Conservation (phyloP, 2,888 invertebrate species). For the Machimus rusticus region DNA sequence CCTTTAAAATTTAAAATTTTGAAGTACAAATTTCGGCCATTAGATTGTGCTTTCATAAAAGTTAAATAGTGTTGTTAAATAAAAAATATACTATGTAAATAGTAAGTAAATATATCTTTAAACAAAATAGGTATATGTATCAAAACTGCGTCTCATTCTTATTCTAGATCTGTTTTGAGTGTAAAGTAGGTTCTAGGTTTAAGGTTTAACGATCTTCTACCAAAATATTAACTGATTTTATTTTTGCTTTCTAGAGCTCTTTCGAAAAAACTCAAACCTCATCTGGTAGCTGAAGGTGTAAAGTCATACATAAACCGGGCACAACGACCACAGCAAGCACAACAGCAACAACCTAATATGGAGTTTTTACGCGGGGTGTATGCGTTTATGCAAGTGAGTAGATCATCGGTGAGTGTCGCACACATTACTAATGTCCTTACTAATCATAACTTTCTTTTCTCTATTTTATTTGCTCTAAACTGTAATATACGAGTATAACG, state of each 20-base stretch:
- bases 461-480: constrained; percentile 53
- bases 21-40: too few relatives aligned
- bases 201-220: background rate
- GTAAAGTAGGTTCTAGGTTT: background rate
- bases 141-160: background rate
- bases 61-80: too few relatives aligned
- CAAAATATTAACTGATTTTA: background rate
- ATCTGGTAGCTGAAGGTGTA: constrained; percentile 63
- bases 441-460: constrained; percentile 62
- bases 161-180: background rate
- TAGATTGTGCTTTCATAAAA: too few relatives aligned
- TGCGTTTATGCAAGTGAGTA: constrained; percentile 66
- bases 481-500: constrained; percentile 18
- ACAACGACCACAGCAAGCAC: constrained; percentile 58
- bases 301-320: constrained; percentile 63
- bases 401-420: constrained; percentile 65
- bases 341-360: constrained; percentile 63
- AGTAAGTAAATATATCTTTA: too few relatives aligned
- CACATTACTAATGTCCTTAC: constrained; percentile 60
- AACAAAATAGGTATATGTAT: too few relatives aligned
- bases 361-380: constrained; percentile 65
- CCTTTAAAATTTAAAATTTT: too few relatives aligned
- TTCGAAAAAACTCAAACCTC: constrained; percentile 62
- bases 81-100: too few relatives aligned
- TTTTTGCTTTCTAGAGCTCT: constrained; percentile 55